Base-by-base conservation (phyloP, 92 coral and sea anemone species). In the Porites cylindrica region DNA sequence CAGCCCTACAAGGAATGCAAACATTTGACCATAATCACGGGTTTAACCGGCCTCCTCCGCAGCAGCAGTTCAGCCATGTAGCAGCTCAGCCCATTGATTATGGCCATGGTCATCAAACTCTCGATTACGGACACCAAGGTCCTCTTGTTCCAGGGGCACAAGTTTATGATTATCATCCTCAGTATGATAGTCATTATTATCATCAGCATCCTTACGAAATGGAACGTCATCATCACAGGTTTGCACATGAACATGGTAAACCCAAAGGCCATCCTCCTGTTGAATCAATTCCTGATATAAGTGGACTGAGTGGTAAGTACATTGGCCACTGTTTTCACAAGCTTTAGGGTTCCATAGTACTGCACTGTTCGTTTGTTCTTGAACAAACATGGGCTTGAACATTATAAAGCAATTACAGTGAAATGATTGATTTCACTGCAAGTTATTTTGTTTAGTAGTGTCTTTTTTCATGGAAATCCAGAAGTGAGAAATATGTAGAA, bases 21-120 rank as follows among this genome's bases (percentile, higher is more conserved):
- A 95, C 98, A 0, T 95, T 95, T 78, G 98, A 95, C 72, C 98
- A 95, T 79, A 95, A 95, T 62, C 98, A 95, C 66, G 98, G 98
- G 16, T 93, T 89, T 56, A 82, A 86, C 7, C 84, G 93, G 18
- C 91, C 96, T 0, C 90, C 93, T 9, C 91, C 94, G 1, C 93
- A 72, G 32, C 98, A 74, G 51, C 98, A 77, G 19, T 90, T 56
- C 32, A 88, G 93, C 53, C 88, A 79, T 23, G 82, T 85, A 1
- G 91, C 98, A 12, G 77, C 91, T 17, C 98, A 95, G 62, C 90
- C 93, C 65, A 93, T 95, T 88, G 98, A 95, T 69, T 95, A 95
- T 79, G 98, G 98, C 0, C 98, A 95, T 10, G 90, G 91, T 1
- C 91, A 81, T 62, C 96, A 95, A 68, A 93, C 94, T 66, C 85